Percentiles rank a stretch among this genome's conserved stretches.
Evolutionary conservation across 2,888 invertebrate genomes (phyloP).

Genomic region (Sepioteuthis lessoniana): DNA sequence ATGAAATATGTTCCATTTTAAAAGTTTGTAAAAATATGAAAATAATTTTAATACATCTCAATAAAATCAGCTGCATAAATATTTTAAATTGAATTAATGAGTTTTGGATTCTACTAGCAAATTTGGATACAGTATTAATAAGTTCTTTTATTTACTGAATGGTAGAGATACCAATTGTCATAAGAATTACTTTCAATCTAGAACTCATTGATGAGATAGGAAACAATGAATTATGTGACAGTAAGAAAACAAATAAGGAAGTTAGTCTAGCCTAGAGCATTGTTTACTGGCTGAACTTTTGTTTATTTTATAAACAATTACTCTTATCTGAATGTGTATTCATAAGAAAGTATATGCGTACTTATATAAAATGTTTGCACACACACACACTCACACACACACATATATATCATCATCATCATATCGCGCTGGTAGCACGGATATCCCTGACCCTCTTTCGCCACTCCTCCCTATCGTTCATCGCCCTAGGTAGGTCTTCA

Average conservation of each 20-base stretch:
- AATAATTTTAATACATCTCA: too few relatives aligned
- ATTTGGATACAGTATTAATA: neutral
- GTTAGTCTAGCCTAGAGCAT: neutral
- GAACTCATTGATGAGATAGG: neutral
- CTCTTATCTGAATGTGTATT: too few relatives aligned
- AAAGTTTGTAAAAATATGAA: too few relatives aligned
- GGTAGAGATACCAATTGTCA: neutral
- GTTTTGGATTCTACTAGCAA: neutral
- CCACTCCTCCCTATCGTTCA: too few relatives aligned
- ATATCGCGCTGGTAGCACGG: too few relatives aligned
- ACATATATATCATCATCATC: too few relatives aligned
- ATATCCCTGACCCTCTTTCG: too few relatives aligned
- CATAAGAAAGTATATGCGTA: too few relatives aligned
- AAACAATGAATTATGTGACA: neutral
- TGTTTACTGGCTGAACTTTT: neutral
- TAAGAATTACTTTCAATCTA: neutral
- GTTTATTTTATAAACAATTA: neutral
- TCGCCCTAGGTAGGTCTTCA: too few relatives aligned
- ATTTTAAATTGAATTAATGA: neutral
- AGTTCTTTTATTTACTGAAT: neutral
- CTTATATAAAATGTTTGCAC: too few relatives aligned
- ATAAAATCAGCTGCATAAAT: neutral
- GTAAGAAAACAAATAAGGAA: neutral
- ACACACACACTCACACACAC: too few relatives aligned
- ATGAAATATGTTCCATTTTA: too few relatives aligned